Base-by-base conservation (phyloP, 2,888 invertebrate species). In the Branchipolynoe longqiensis region DNA sequence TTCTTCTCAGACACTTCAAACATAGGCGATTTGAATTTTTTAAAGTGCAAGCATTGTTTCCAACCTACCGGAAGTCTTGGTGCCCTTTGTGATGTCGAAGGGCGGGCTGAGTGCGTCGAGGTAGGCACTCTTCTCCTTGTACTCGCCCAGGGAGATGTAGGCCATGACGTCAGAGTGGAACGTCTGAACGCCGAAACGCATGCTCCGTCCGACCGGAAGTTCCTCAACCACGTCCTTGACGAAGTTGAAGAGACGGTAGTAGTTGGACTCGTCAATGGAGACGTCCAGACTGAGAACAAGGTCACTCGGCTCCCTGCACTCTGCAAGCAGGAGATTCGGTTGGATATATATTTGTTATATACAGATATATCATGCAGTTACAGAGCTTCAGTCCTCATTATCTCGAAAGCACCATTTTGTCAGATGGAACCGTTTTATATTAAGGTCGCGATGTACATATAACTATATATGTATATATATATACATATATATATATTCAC, bases 41-140 rank as follows among this genome's bases (percentile, higher is more conserved):
- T n/a, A n/a, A n/a, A n/a, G n/a, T n/a, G n/a, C n/a, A n/a, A n/a
- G 48, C 18, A 48, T 48, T 8, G 18, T 48, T 12, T 48, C 89
- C 31, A 86, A 56, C 56, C 41, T 83, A 74, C 78, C 83, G 0
- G 87, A 86, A 0, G 85, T 86, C 64, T 87, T 86, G n/a, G 87
- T 87, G 14, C 64, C 58, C 25, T 86, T 85, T 18, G 64, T 62
- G 22, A 41, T 56, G 82, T 74, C 87, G 73, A 85, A 87, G 28
- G 40, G 38, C 33, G 86, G 31, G 12, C 59, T 64, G 74, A 87
- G 31, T 22, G 74, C 87, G 48, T 86, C 85, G 38, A 86, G 48
- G 33, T 82, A 82, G 48, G 82, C 81, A 12, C 31, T 41, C 58
- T 41, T 69, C 1, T 28, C 69, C 8, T 31, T 18, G 84, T 84